Evolutionary conservation across 2,113 vertebrate species (phyloP).

Genomic region (Acrocephalus kingi): DNA sequence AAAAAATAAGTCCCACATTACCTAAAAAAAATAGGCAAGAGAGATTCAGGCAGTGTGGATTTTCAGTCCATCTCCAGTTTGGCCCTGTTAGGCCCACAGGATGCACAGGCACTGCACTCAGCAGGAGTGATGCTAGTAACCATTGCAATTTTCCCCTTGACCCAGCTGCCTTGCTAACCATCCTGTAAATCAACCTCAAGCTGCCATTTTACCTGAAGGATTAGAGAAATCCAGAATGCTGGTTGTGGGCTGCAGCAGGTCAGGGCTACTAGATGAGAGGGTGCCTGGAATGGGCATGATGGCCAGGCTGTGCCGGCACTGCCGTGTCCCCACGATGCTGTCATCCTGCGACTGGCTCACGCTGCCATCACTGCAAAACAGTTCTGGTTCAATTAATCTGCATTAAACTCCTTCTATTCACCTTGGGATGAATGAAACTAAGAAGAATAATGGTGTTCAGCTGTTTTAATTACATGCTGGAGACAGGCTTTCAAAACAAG

Average conservation of each 20-base stretch:
- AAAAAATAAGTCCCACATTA: neutral
- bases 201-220: constrained; percentile 82
- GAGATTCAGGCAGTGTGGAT: neutral
- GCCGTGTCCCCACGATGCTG: constrained; percentile 94
- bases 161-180: neutral
- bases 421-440: neutral
- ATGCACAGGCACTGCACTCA: neutral
- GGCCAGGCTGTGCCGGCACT: constrained; percentile 92
- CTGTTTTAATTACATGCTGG: neutral
- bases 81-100: neutral
- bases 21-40: neutral
- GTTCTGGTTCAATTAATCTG: fast-evolving
- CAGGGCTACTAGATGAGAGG: constrained; percentile 93
- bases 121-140: fast-evolving
- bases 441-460: neutral
- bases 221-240: constrained; percentile 92
- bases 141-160: fast-evolving
- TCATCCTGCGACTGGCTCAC: constrained; percentile 95
- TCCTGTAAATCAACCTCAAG: neutral
- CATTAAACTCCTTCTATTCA: neutral
- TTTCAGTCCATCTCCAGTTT: neutral
- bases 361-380: constrained; percentile 85
- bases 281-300: constrained; percentile 94
- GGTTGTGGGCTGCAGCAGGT: constrained; percentile 90
- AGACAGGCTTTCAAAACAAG: neutral